These are phyloP conservation scores for Spea multiplicata DNA, from an alignment of 2,113 vertebrate genomes.

Conservation along the genomic window DNA sequence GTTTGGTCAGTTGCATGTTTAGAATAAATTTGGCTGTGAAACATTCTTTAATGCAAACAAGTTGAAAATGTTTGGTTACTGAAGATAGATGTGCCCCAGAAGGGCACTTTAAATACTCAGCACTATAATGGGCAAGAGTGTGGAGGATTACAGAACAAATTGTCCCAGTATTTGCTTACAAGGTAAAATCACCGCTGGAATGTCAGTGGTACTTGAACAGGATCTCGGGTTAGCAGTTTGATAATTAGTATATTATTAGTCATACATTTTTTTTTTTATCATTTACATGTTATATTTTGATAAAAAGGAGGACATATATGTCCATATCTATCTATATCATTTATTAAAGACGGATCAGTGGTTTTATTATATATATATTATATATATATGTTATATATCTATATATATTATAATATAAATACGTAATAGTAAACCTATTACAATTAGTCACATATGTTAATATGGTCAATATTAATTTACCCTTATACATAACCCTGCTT, in stretches of 20 bases:
- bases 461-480: no score
- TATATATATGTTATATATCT: no score
- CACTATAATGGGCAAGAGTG: conserved; percentile 23
- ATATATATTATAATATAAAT: no score
- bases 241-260: conserved; percentile 20
- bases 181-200: conserved; percentile 18
- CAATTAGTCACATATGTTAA: no score
- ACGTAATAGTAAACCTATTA: no score
- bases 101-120: conserved; percentile 35
- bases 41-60: conserved; percentile 43
- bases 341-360: no score
- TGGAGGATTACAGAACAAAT: conserved; percentile 23
- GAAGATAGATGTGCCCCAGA: conserved; percentile 44
- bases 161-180: conserved; percentile 32
- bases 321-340: no score
- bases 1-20: conserved; percentile 41
- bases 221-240: not conserved
- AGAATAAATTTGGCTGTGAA: conserved; percentile 39
- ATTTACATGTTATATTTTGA: no score
- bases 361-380: no score
- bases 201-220: not conserved
- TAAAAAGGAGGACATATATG: no score
- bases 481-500: no score
- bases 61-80: conserved; percentile 46
- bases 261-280: not conserved